These are phyloP conservation scores for Leptocoma aspasia DNA, from an alignment of 2,113 vertebrate genomes.

Conservation along the genomic window DNA sequence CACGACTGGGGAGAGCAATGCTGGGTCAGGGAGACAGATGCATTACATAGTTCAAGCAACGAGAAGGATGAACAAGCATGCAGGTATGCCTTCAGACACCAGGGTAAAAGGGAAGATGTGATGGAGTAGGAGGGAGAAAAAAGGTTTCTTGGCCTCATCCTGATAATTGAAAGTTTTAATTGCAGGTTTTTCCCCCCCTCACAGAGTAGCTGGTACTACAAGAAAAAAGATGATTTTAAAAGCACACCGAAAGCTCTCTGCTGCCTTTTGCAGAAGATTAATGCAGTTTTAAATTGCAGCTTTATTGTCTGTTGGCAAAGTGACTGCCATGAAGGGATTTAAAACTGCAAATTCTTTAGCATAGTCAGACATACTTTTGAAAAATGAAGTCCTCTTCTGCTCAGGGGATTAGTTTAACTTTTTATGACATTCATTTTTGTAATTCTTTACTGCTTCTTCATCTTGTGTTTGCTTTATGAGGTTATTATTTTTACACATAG, in stretches of 20 bases:
- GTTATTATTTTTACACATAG: slow-evolving; percentile 51
- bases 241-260: slow-evolving; percentile 15
- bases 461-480: slow-evolving; percentile 49
- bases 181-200: rapidly evolving
- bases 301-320: slow-evolving; percentile 55
- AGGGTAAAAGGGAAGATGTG: neutral
- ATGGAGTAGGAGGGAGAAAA: neutral
- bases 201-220: neutral
- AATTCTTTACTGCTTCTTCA: slow-evolving; percentile 40
- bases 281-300: slow-evolving; percentile 36
- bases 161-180: neutral
- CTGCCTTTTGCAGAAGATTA: slow-evolving; percentile 29
- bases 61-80: neutral
- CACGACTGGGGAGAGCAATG: neutral
- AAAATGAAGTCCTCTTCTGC: slow-evolving; percentile 1
- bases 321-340: slow-evolving; percentile 43
- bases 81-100: neutral
- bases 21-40: neutral
- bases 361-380: neutral
- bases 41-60: neutral
- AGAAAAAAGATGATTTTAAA: neutral
- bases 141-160: neutral
- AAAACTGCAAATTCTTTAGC: slow-evolving; percentile 14
- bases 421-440: slow-evolving; percentile 58
- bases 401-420: slow-evolving; percentile 51